A percentile compares a stretch with the other conserved stretches of the same genome.
Conservation (phyloP, 2,888 invertebrate species). For the Ophion costatus region DNA sequence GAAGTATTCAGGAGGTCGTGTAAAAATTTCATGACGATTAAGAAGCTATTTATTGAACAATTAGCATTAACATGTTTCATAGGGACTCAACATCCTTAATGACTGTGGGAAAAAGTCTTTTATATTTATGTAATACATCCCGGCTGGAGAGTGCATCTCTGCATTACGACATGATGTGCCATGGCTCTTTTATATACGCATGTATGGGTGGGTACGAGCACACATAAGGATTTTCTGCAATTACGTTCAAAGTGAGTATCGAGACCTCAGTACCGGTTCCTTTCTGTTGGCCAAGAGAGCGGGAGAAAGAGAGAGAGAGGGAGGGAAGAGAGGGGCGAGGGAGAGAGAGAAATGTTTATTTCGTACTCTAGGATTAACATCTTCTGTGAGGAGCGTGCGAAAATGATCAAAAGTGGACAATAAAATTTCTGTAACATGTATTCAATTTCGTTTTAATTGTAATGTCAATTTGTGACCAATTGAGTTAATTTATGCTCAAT, state of each 20-base stretch:
- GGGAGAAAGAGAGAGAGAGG: not conserved
- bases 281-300: slow-evolving; percentile 5
- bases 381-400: not conserved
- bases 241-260: slow-evolving; percentile 53
- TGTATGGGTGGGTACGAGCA: not conserved
- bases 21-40: no score
- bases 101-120: slow-evolving; percentile 55
- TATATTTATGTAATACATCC: slow-evolving; percentile 27
- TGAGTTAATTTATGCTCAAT: no score
- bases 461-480: no score
- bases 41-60: no score
- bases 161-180: slow-evolving; percentile 52
- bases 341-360: not conserved
- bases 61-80: no score
- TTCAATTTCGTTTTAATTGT: no score
- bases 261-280: slow-evolving; percentile 49
- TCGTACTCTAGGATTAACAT: not conserved
- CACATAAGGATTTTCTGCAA: slow-evolving; percentile 22
- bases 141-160: slow-evolving; percentile 32
- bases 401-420: not conserved
- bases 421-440: no score
- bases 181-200: slow-evolving; percentile 32
- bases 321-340: not conserved
- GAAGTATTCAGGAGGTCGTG: no score
- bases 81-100: no score